These are phyloP conservation scores for Helicoverpa armigera DNA, from an alignment of 1,140 invertebrate genomes.

Conservation along the genomic window DNA sequence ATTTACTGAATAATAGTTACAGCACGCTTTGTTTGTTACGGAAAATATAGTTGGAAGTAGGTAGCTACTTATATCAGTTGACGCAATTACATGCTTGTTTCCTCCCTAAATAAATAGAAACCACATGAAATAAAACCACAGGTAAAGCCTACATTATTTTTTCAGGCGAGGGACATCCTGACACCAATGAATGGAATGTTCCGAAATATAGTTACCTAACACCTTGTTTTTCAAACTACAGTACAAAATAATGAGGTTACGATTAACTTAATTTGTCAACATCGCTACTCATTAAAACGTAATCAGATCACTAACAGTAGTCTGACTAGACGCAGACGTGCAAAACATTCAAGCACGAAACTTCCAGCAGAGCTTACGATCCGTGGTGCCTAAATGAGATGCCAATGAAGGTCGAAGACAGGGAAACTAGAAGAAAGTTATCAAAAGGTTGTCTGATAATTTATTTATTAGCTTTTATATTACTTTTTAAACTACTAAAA, in stretches of 20 bases:
- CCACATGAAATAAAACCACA: not conserved
- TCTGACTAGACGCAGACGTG: not conserved
- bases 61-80: not conserved
- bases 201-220: not conserved
- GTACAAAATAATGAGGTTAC: slow-evolving; percentile 28
- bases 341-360: not conserved
- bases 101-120: not conserved
- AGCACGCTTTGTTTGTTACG: slow-evolving; percentile 6
- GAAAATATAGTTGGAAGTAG: not conserved
- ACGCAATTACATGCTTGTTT: not conserved
- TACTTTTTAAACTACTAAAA: not conserved
- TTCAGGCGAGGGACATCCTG: not conserved
- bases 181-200: slow-evolving; percentile 16
- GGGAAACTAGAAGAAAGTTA: not conserved
- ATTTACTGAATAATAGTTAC: not conserved
- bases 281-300: slow-evolving; percentile 23
- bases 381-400: not conserved
- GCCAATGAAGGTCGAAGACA: slow-evolving; percentile 15
- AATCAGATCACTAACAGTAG: slow-evolving; percentile 15
- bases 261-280: slow-evolving; percentile 24
- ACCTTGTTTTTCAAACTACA: slow-evolving; percentile 20
- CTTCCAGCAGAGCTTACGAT: not conserved
- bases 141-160: not conserved
- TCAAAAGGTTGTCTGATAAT: not conserved
- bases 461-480: slow-evolving; percentile 21